Percentiles rank a stretch among this genome's conserved stretches.
phyloP scores from a whole-genome alignment of 2,888 invertebrate species.

The Epistrophella euchroma region DNA sequence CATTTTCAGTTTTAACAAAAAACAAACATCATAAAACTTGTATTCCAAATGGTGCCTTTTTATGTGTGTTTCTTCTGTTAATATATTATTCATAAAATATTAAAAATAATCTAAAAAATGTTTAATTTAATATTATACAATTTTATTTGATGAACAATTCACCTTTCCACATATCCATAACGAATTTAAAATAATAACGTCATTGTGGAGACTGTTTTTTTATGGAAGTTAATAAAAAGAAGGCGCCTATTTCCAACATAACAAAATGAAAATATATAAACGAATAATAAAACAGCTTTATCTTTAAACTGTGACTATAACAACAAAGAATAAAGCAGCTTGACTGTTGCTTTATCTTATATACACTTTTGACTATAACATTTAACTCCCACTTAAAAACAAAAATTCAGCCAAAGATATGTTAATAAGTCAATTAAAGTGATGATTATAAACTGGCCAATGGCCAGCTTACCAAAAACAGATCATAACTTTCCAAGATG shows the following conservation, averaged over 20 bases:
- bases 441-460: conserved; percentile 62
- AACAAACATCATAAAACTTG: background rate
- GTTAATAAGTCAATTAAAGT: conserved; percentile 61
- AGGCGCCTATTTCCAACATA: conserved; percentile 39
- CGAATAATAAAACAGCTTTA: background rate
- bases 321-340: conserved; percentile 10
- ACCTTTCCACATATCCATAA: background rate
- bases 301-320: background rate
- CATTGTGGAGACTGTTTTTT: conserved; percentile 1
- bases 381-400: conserved; percentile 48
- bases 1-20: too few relatives aligned
- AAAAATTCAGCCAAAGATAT: conserved; percentile 33
- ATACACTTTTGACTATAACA: background rate
- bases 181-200: conserved; percentile 16
- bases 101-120: background rate
- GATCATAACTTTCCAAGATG: conserved; percentile 29
- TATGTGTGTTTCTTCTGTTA: background rate
- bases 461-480: conserved; percentile 60
- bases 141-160: background rate
- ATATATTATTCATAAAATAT: background rate
- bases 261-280: conserved; percentile 3
- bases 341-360: background rate
- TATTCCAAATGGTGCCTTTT: background rate
- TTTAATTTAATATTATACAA: background rate
- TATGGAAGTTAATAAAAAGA: conserved; percentile 14